Evolutionary conservation across 2,888 invertebrate genomes (phyloP).

Genomic region (Andrena marginata): DNA sequence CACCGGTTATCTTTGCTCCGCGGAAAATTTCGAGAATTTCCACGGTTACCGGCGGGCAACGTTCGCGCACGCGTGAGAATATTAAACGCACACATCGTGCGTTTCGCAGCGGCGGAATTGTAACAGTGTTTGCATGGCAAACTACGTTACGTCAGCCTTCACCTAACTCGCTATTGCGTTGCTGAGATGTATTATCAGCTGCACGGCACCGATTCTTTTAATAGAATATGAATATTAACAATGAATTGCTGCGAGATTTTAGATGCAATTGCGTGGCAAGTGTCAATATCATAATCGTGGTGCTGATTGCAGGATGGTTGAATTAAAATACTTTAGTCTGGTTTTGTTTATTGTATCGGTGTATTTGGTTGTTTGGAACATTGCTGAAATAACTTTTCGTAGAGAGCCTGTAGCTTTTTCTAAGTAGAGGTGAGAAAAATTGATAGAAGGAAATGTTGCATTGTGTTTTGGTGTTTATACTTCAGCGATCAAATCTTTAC

Average conservation of each 20-base stretch:
- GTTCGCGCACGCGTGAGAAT: background rate
- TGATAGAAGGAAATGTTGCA: too few species aligned
- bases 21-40: constrained; percentile 16
- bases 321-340: background rate
- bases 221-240: constrained; percentile 7
- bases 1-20: background rate
- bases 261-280: background rate
- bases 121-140: constrained; percentile 42
- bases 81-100: constrained; percentile 22
- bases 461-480: too few species aligned
- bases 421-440: too few species aligned
- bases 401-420: too few species aligned
- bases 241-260: background rate
- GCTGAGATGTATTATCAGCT: constrained; percentile 9
- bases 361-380: too few species aligned
- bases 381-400: too few species aligned
- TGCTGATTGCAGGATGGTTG: background rate
- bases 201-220: constrained; percentile 20
- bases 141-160: constrained; percentile 2
- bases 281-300: background rate
- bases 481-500: too few species aligned
- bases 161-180: background rate
- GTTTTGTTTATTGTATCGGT: background rate
- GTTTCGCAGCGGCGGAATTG: constrained; percentile 11
- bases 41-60: background rate